These are phyloP conservation scores for Meandrusa payeni DNA, from an alignment of 2,888 invertebrate genomes.

Conservation along the genomic window DNA sequence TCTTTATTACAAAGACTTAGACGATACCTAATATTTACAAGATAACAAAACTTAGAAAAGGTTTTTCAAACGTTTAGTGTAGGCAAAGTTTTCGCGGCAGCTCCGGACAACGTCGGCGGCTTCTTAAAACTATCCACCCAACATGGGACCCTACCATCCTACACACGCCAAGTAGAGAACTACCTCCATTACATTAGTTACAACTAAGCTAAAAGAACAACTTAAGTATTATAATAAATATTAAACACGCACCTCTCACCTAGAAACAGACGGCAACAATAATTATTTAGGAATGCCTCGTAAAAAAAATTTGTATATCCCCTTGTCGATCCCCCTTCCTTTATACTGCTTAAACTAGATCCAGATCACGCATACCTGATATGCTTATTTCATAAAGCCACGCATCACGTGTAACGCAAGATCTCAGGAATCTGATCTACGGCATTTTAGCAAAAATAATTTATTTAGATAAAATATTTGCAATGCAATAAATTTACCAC, in stretches of 20 bases:
- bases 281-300: conserved; percentile 47
- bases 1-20: conserved; percentile 69
- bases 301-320: conserved; percentile 12
- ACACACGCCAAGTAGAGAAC: conserved; percentile 27
- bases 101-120: not conserved
- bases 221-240: conserved; percentile 58
- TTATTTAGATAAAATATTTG: no score
- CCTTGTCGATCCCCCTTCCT: no score
- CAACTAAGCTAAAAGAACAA: conserved; percentile 40
- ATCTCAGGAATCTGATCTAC: no score
- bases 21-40: conserved; percentile 61
- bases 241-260: conserved; percentile 52
- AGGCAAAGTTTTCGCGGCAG: conserved; percentile 27
- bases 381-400: no score
- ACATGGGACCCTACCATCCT: conserved; percentile 6
- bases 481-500: no score
- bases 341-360: not conserved
- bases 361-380: conserved; percentile 7
- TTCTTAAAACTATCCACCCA: conserved; percentile 4
- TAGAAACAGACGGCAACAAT: conserved; percentile 38
- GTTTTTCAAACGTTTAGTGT: conserved; percentile 26
- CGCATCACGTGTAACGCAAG: no score
- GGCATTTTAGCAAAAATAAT: no score
- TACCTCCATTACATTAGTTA: conserved; percentile 32
- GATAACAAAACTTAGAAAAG: conserved; percentile 58